Evolutionary conservation across 2,888 invertebrate genomes (phyloP), one percentile per base, ranked within the genome.

Genomic region (Athalia circularis): DNA sequence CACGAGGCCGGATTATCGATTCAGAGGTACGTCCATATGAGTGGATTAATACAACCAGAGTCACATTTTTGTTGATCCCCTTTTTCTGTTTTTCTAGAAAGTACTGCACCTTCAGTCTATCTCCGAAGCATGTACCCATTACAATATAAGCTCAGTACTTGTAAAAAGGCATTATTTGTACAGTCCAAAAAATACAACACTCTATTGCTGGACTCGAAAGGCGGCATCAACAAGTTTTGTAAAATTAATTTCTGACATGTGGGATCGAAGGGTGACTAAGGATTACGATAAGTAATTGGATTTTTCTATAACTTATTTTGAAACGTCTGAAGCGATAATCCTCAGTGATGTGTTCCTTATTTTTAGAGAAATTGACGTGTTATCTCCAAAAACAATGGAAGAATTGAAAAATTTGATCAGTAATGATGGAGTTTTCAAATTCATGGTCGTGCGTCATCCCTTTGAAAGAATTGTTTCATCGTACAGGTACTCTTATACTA

Each of bases 161-260:
- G 80, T 50, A 48, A 86, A 81, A 77, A 84, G 79, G 50, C 83
- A 90, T 80, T 90, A 88, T 84, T 84, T 88, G 50, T 86, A 89
- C 77, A 84, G 83, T 75, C 75, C 83, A 5, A 67, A 86, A 61
- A 84, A 87, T 61, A 84, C 84, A 59, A 83, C 85, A 6, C 76
- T 90, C 7, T 90, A 88, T 59, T 90, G 90, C 78, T 90, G 90
- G 90, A 89, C 90, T 47, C 85, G 90, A 79, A 90, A 90, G 83
- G 85, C 87, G 7, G 90, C 88, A 5, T 90, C 90, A 0, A 89
- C 90, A 8, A 90, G 88, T 82, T 89, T 90, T 77, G 89, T 88
- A 6, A 89, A 90, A 82, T 82, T 90, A 48, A 90, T 90, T 80
- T 85, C 87, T 6, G 85, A 87, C 54, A 83, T 90, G 81, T 83